These are phyloP conservation scores for Anoplolepis gracilipes DNA, from an alignment of 1,140 invertebrate species.

Conservation along the genomic window DNA sequence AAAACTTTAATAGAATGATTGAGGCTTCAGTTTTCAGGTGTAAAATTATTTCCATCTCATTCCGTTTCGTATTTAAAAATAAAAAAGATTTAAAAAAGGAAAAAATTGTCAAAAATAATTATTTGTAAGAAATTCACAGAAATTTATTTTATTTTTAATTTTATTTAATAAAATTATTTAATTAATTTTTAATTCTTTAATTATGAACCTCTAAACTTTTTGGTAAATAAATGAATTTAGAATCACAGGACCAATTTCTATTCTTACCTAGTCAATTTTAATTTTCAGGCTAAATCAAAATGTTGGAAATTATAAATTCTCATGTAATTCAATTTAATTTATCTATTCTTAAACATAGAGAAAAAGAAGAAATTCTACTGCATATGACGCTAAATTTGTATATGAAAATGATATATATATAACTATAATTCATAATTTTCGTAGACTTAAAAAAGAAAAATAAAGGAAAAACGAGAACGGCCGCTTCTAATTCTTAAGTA, in stretches of 20 bases:
- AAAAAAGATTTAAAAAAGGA: neutral
- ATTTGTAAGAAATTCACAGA: neutral
- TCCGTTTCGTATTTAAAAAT: too few species aligned
- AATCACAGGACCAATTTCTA: neutral
- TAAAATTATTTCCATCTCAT: too few species aligned
- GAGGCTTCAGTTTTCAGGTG: too few species aligned
- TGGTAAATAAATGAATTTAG: neutral
- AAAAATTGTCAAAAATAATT: neutral
- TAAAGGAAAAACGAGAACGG: too few species aligned
- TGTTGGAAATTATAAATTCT: slow-evolving; percentile 2
- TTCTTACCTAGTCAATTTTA: neutral
- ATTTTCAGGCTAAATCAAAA: neutral
- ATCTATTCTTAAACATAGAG: neutral
- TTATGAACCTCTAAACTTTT: neutral
- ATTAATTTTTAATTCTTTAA: neutral
- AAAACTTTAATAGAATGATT: too few species aligned
- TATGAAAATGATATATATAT: neutral
- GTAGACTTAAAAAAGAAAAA: too few species aligned
- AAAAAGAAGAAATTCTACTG: neutral
- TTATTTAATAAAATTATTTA: too few species aligned
- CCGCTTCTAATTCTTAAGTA: too few species aligned
- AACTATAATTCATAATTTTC: too few species aligned
- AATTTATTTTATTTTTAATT: too few species aligned
- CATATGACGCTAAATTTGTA: neutral
- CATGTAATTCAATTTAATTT: neutral